Evolutionary conservation across 2,888 invertebrate genomes (phyloP).

Genomic region (Spisula solida): DNA sequence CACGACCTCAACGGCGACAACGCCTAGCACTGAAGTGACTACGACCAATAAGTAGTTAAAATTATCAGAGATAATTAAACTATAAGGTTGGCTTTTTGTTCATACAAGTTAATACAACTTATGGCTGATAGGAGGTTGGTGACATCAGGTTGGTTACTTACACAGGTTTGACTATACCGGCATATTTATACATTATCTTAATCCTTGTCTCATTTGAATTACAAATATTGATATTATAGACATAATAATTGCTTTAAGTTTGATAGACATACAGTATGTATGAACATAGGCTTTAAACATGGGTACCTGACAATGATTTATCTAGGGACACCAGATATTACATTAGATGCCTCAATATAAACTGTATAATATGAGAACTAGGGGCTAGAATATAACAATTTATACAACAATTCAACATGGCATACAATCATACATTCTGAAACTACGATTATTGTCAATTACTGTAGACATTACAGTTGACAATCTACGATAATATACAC

Average conservation of each 20-base stretch:
- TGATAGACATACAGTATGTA: background rate
- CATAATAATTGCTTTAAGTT: background rate
- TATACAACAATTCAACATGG: background rate
- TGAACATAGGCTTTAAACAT: background rate
- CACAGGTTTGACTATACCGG: background rate
- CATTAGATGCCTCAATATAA: background rate
- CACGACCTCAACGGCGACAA: no score
- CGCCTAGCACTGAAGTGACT: no score
- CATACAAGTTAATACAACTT: no score
- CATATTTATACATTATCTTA: background rate
- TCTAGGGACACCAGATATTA: background rate
- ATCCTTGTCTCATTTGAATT: constrained; percentile 13
- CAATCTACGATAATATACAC: background rate
- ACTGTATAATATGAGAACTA: background rate
- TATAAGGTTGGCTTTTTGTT: no score
- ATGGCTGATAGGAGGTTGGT: no score
- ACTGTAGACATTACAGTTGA: background rate
- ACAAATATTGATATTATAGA: constrained; percentile 17
- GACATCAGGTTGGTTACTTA: no score
- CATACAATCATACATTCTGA: background rate
- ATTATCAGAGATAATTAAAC: no score
- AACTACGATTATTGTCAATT: background rate
- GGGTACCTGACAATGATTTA: background rate
- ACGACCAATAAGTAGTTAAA: no score
- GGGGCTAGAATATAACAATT: background rate